Base-by-base conservation (phyloP, 2,888 invertebrate species). In the Euplexia lucipara region DNA sequence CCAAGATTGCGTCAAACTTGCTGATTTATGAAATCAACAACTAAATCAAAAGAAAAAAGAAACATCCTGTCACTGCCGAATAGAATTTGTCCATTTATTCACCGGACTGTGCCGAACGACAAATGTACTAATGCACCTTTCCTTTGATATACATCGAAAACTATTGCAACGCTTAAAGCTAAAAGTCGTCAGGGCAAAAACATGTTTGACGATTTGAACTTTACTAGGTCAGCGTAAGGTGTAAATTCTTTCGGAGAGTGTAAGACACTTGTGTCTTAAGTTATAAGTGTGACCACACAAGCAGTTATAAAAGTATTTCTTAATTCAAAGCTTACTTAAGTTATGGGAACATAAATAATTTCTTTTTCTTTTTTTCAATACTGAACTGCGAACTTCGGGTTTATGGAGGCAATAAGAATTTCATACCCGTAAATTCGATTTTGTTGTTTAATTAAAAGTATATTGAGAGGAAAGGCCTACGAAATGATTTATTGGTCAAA, bases 311-410 rank as follows among this genome's bases (percentile, higher is more conserved):
- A 63, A 62, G n/a, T 20, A 62, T 81, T 86, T 74, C 83, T 77
- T 73, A 78, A 83, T 79, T 66, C 61, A 59, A 65, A 60, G 63
- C 59, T 73, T 68, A 44, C 67, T 70, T 70, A 54, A 80, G 77
- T 74, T 81, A 82, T 73, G 63, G 58, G 32, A 61, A 61, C 52
- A 76, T 83, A 78, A 83, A 79, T 79, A 59, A 68, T 77, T 72
- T 68, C 44, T 72, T 63, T 70, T 71, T 61, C 62, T 61, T 63
- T n/a, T n/a, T n/a, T 68, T 69, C 48, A 26, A 41, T 45, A 39
- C 22, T 52, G 56, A 52, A 60, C 65, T 16, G 49, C 68, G 69
- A 71, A 81, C 77, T 83, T 83, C 73, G 22, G 20, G 58, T 80
- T 80, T 77, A 81, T 74, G 47, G 22, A 30, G 57, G 59, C 59